Evolutionary conservation across 2,888 invertebrate species (phyloP).

Genomic region (Rhodophaea formosa): DNA sequence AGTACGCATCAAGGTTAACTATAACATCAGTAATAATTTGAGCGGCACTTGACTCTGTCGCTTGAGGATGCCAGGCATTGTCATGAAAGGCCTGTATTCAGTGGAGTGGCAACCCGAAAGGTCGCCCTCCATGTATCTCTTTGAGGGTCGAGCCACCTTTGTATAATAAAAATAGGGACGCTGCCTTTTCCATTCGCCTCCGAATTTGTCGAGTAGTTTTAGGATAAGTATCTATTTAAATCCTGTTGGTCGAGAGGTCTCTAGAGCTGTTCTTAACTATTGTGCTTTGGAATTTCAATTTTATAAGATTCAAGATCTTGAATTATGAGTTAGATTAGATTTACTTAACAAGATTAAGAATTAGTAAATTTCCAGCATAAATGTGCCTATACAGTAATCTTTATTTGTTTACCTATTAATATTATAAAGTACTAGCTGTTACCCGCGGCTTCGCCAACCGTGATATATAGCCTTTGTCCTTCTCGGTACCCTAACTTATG

Average conservation of each 20-base stretch:
- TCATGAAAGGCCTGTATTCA: constrained; percentile 63
- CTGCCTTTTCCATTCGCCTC: constrained; percentile 40
- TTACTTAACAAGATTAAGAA: no score
- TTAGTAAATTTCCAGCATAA: no score
- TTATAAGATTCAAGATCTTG: not conserved
- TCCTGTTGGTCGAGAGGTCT: not conserved
- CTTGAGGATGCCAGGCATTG: constrained; percentile 50
- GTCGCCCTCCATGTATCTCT: constrained; percentile 56
- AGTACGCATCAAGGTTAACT: constrained; percentile 16
- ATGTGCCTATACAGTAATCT: no score
- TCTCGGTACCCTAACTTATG: no score
- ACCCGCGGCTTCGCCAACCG: no score
- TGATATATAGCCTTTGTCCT: no score
- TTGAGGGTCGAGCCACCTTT: constrained; percentile 42
- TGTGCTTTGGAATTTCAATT: not conserved
- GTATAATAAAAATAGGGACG: constrained; percentile 45
- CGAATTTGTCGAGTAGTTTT: constrained; percentile 25
- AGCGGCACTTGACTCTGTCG: constrained; percentile 36
- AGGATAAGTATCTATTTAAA: constrained; percentile 19
- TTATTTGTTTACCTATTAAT: no score
- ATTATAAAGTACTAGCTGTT: no score
- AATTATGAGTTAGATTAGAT: no score
- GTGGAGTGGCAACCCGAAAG: constrained; percentile 56
- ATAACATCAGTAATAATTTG: constrained; percentile 25
- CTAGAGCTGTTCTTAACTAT: not conserved